These are phyloP conservation scores for Popillia japonica DNA, from an alignment of 1,140 invertebrate genomes.

Conservation along the genomic window DNA sequence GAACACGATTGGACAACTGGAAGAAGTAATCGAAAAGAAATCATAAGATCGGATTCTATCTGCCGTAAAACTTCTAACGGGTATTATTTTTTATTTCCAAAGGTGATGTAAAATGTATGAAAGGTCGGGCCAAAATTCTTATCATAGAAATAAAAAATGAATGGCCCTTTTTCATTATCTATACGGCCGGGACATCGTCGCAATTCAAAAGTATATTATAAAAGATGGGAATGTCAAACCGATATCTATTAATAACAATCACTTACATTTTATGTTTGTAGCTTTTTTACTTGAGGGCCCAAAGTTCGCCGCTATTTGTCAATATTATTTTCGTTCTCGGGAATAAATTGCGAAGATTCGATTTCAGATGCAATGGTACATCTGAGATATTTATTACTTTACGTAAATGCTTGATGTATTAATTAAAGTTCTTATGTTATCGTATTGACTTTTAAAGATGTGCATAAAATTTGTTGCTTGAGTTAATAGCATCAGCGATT, in stretches of 20 bases:
- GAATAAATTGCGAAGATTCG: too few relatives aligned
- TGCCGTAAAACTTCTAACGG: background rate
- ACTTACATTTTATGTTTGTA: conserved; percentile 1
- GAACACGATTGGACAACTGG: conserved; percentile 19
- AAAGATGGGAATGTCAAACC: background rate
- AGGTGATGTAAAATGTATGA: conserved; percentile 25
- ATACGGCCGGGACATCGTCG: background rate
- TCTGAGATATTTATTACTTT: too few relatives aligned
- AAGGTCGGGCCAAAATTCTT: conserved; percentile 3
- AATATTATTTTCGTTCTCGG: too few relatives aligned
- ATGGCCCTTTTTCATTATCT: conserved; percentile 18
- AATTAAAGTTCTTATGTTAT: too few relatives aligned
- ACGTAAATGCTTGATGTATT: too few relatives aligned
- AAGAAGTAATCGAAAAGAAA: conserved; percentile 18
- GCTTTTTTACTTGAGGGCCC: background rate
- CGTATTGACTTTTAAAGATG: too few relatives aligned
- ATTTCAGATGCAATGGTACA: too few relatives aligned
- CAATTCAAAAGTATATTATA: background rate
- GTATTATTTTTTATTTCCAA: conserved; percentile 20
- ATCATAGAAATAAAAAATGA: conserved; percentile 12
- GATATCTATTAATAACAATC: conserved; percentile 20
- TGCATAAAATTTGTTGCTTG: too few relatives aligned
- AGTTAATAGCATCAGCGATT: too few relatives aligned
- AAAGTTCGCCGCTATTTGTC: background rate
- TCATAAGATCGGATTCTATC: background rate